phyloP scores from a whole-genome alignment of 2,888 invertebrate species.

The Polietes domitor region DNA sequence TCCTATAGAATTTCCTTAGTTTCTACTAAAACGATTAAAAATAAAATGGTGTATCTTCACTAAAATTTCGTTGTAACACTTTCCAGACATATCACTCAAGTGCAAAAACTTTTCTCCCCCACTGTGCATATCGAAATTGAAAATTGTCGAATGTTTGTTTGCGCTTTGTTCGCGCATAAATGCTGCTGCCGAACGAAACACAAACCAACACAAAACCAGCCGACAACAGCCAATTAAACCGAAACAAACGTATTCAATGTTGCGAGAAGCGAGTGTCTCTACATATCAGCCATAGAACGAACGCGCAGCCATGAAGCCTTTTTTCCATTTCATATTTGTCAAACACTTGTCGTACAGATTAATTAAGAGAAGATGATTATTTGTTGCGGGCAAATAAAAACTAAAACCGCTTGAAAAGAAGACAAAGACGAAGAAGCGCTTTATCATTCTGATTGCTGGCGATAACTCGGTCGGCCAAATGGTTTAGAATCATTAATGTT shows the following conservation, averaged over 20 bases:
- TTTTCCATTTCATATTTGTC: conserved; percentile 48
- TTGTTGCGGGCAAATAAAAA: conserved; percentile 14
- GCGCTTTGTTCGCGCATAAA: neutral
- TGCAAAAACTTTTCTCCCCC: neutral
- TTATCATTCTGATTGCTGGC: conserved; percentile 2
- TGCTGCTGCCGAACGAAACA: neutral
- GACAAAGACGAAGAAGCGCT: conserved; percentile 22
- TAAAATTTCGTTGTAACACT: no score
- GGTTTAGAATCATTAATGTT: neutral
- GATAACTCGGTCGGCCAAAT: conserved; percentile 1
- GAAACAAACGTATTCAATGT: conserved; percentile 19
- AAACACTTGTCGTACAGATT: conserved; percentile 57
- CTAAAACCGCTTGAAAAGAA: conserved; percentile 17
- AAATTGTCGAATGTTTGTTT: neutral
- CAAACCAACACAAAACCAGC: neutral
- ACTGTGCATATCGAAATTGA: neutral
- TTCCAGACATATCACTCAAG: no score
- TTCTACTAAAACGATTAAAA: no score
- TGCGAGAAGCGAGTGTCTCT: neutral
- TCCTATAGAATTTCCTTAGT: no score
- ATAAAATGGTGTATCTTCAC: no score
- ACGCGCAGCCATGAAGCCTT: neutral
- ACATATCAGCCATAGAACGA: neutral
- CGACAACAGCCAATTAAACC: conserved; percentile 15
- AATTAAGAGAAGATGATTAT: conserved; percentile 51